These are phyloP conservation scores for Dendrolimus houi DNA, from an alignment of 2,888 invertebrate species.

Conservation along the genomic window DNA sequence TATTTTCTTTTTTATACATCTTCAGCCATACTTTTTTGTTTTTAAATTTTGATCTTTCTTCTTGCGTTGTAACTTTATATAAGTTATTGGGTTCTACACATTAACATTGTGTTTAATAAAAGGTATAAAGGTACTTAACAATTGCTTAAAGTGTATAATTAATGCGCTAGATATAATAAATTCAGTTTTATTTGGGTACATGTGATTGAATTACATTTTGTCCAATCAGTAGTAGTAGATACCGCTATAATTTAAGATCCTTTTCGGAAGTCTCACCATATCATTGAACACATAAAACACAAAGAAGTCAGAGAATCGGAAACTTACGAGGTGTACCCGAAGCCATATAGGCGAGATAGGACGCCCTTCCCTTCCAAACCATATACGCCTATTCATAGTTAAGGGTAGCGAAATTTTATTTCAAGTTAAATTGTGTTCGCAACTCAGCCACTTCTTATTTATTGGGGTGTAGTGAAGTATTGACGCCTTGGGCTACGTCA, in stretches of 20 bases:
- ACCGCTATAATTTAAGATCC: constrained; percentile 25
- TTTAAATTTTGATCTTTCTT: no score
- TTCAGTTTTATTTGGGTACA: neutral
- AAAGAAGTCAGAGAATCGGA: constrained; percentile 49
- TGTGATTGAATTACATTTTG: neutral
- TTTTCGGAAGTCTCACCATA: constrained; percentile 33
- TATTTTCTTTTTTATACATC: no score
- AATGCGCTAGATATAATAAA: no score
- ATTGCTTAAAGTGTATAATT: no score
- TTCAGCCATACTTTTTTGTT: no score
- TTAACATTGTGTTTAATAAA: no score
- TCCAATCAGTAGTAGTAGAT: neutral
- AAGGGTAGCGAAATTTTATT: constrained; percentile 70
- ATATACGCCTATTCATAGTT: constrained; percentile 58
- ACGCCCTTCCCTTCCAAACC: constrained; percentile 49
- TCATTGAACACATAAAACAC: constrained; percentile 55
- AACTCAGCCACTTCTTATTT: constrained; percentile 61
- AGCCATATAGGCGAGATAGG: constrained; percentile 51
- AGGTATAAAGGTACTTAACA: no score
- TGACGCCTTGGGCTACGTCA: constrained; percentile 39
- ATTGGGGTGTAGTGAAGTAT: constrained; percentile 41
- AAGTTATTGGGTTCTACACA: no score
- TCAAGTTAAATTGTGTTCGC: constrained; percentile 71
- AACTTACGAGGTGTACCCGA: constrained; percentile 52
- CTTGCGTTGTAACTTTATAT: no score